Evolutionary conservation across 1,140 invertebrate genomes (phyloP), one percentile per base, ranked within the genome.

Genomic region (Apis laboriosa): DNA sequence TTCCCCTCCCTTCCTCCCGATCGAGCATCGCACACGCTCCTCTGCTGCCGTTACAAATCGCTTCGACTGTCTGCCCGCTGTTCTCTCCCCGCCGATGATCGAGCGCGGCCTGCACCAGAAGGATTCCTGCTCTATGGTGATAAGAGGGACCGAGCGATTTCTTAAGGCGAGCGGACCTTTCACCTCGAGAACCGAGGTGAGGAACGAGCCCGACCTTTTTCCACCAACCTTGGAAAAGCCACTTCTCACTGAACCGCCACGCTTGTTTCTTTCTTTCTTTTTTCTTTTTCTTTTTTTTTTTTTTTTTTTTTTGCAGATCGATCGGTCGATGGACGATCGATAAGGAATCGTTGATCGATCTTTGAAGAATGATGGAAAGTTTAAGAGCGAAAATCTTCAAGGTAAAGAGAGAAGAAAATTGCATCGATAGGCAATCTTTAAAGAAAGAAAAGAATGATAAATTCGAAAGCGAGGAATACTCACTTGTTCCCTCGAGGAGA

Each of bases 51-150:
- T 88, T 87, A 88, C 86, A 88, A 86, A 88, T 88, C 86, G 86
- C 83, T 84, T 83, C 61, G 64, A 84, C 82, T 81, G 77, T 88
- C 77, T 79, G 74, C 34, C 60, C 76, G 77, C 53, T 84, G 79
- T 88, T 88, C 85, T 71, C 84, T 79, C 71, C 34, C 34, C 51
- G 34, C 60, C 86, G 87, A 91, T 91, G 90, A 91, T 91, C 88
- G 90, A 91, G 81, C 86, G 89, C 86, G 88, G 82, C 83, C 83
- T 77, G 86, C 83, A 86, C 80, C 76, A 78, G 56, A 84, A 89
- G 88, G 90, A 84, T 88, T 89, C 86, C 90, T 88, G 90, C 81
- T 84, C 87, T 76, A 83, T 73, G 75, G 66, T 89, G 90, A 92
- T 92, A 91, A 91, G 90, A 66, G 66, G 72, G 61, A 75, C 76